Evolutionary conservation across 2,888 invertebrate species (phyloP).

Genomic region (Spisula subtruncata): DNA sequence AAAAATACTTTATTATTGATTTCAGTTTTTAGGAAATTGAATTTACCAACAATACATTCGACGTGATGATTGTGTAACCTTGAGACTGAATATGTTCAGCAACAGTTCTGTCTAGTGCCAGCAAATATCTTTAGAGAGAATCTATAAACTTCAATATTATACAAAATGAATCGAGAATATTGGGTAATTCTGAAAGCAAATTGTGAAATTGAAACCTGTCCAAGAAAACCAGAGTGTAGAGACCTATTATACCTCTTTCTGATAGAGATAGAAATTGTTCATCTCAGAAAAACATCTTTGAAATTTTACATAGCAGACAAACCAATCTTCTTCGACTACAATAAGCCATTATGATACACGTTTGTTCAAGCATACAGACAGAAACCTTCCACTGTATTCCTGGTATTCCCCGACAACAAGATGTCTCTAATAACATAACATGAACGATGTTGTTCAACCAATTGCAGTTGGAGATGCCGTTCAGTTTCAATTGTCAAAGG

Average conservation of each 20-base stretch:
- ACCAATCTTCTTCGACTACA: no score
- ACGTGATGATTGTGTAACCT: not conserved
- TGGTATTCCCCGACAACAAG: no score
- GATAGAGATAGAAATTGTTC: not conserved
- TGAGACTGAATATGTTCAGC: not conserved
- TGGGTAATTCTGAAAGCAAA: not conserved
- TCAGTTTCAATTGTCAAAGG: no score
- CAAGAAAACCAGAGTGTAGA: not conserved
- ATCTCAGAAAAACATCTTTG: constrained; percentile 6
- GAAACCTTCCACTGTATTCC: no score
- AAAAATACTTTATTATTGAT: not conserved
- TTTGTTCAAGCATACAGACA: no score
- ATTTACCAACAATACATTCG: not conserved
- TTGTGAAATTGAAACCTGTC: constrained; percentile 9
- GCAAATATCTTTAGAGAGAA: not conserved
- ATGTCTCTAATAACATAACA: no score
- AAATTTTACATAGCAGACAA: not conserved
- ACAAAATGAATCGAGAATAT: not conserved
- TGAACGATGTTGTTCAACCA: no score
- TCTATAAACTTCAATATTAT: not conserved
- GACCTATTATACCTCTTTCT: not conserved
- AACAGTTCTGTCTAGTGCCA: not conserved
- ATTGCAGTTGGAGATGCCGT: no score
- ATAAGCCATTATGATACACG: no score
- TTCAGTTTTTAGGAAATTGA: not conserved